Evolutionary conservation across 2,113 vertebrate species (phyloP).

Genomic region (Neomonachus schauinslandi): DNA sequence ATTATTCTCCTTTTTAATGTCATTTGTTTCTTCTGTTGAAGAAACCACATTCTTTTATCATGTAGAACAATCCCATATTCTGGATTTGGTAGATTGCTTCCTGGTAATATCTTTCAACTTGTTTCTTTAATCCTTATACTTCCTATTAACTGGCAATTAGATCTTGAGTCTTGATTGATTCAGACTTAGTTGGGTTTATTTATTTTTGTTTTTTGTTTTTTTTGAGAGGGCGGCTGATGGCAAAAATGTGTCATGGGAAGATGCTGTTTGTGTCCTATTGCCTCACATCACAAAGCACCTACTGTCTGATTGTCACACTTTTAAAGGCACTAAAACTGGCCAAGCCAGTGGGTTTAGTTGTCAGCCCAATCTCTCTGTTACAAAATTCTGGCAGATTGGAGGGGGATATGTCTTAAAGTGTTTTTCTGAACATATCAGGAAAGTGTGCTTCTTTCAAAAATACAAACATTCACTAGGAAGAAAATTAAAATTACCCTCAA

Average conservation of each 20-base stretch:
- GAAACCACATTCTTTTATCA: neutral
- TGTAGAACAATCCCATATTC: neutral
- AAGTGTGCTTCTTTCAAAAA: conserved; percentile 12
- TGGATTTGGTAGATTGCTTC: neutral
- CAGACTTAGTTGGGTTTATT: neutral
- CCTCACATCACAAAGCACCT: neutral
- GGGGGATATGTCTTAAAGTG: neutral
- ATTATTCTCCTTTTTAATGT: neutral
- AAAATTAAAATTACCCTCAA: neutral
- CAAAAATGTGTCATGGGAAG: neutral
- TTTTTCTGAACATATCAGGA: conserved; percentile 18
- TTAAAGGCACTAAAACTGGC: neutral
- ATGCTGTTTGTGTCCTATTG: neutral
- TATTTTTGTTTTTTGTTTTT: neutral
- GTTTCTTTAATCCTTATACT: neutral
- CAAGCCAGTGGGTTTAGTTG: neutral
- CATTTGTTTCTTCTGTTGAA: neutral
- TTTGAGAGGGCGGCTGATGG: neutral
- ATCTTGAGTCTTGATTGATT: neutral
- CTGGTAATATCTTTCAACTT: neutral
- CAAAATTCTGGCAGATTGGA: neutral
- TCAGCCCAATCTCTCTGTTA: neutral
- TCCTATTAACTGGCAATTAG: neutral
- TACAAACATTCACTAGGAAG: neutral
- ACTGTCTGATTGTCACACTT: neutral